Conservation (phyloP, 92 coral and sea anemone species). For the Phenganax subtilis region DNA sequence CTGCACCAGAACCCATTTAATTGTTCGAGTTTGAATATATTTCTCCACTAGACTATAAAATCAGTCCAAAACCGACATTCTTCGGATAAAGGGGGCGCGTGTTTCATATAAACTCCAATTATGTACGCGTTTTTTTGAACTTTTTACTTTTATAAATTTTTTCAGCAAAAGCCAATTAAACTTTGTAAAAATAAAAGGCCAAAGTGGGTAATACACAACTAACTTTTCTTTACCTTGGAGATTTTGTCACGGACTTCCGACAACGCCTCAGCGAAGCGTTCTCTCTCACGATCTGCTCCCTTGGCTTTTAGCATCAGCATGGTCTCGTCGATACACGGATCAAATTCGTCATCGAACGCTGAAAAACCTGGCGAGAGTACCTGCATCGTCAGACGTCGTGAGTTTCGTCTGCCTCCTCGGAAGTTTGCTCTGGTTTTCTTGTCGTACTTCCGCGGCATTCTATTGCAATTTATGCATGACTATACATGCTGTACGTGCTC, state of each 20-base stretch:
- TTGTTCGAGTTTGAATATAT: no score
- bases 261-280: constrained; percentile 34
- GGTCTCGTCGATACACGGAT: constrained; percentile 29
- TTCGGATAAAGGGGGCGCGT: no score
- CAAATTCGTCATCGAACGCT: constrained; percentile 22
- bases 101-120: no score
- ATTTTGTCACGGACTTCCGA: constrained; percentile 32
- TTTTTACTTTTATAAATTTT: no score
- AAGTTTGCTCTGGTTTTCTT: constrained; percentile 36
- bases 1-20: not conserved
- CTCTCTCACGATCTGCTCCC: constrained; percentile 33
- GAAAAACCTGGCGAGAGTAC: constrained; percentile 26
- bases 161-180: no score
- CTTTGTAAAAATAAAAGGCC: no score
- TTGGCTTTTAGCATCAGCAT: constrained; percentile 28
- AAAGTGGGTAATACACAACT: no score
- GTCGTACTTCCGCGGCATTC: constrained; percentile 40
- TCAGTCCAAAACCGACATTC: no score
- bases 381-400: constrained; percentile 25
- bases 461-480: not conserved
- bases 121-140: no score
- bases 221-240: constrained; percentile 4
- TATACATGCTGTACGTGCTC: not conserved
- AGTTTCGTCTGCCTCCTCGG: constrained; percentile 25
- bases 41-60: no score